Conservation (phyloP, 2,113 vertebrate genomes). For the Hystrix cristata region DNA sequence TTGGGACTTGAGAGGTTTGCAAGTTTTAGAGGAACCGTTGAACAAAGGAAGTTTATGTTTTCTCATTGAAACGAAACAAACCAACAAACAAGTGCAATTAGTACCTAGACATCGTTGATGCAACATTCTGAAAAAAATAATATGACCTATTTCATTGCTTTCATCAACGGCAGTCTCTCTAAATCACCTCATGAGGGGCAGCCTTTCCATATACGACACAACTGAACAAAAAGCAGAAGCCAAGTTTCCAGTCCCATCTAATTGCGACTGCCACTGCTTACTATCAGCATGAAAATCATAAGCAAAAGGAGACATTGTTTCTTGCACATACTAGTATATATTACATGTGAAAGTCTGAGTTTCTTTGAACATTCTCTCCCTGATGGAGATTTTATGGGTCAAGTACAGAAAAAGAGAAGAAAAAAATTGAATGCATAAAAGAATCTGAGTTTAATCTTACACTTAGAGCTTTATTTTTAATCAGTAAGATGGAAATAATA, state of each 20-base stretch:
- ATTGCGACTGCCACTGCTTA: background rate
- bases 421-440: background rate
- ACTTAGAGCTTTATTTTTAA: background rate
- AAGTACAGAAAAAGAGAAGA: conserved; percentile 11
- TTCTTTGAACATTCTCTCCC: background rate
- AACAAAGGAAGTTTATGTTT: background rate
- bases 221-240: background rate
- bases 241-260: background rate
- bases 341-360: background rate
- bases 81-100: background rate
- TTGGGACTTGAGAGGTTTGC: conserved; percentile 41
- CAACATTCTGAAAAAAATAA: background rate
- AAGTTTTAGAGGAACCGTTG: conserved; percentile 43
- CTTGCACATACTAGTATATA: background rate
- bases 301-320: background rate
- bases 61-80: background rate
- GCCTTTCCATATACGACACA: background rate
- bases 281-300: background rate
- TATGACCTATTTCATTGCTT: background rate
- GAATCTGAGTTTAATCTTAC: background rate
- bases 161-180: background rate
- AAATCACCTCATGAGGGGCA: background rate
- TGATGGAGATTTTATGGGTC: background rate
- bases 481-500: conserved; percentile 13
- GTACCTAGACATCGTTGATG: background rate